Conservation (phyloP, 1,140 invertebrate species). For the Anoplolepis gracilipes region DNA sequence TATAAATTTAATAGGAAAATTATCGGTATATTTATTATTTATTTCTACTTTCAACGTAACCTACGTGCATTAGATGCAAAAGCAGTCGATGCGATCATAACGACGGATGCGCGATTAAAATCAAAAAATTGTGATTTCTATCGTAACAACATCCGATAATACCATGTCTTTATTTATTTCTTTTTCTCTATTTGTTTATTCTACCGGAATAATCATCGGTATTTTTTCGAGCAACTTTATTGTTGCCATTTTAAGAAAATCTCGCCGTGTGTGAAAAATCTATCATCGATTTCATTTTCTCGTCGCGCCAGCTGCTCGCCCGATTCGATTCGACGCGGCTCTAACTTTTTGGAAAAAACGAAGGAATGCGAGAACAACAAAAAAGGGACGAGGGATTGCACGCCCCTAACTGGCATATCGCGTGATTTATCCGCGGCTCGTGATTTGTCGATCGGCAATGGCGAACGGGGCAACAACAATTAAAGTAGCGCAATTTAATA, state of each 20-base stretch:
- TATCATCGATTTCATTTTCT: constrained; percentile 43
- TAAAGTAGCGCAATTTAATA: constrained; percentile 69
- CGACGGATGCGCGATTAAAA: neutral
- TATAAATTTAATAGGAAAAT: neutral
- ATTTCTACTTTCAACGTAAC: neutral
- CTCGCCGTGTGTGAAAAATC: constrained; percentile 8
- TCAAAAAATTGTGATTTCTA: neutral
- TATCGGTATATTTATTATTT: neutral
- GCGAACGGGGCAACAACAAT: constrained; percentile 40
- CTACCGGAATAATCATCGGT: neutral
- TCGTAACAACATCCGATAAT: neutral
- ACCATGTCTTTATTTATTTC: neutral
- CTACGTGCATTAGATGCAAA: neutral
- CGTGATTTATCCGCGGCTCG: constrained; percentile 63
- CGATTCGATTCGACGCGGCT: constrained; percentile 1
- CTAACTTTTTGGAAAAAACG: neutral
- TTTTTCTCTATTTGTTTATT: constrained; percentile 7
- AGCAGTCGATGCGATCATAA: too few species aligned
- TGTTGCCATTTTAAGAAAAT: constrained; percentile 42
- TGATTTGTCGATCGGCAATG: constrained; percentile 63
- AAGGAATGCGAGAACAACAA: constrained; percentile 25
- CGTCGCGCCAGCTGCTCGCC: constrained; percentile 22
- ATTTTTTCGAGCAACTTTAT: neutral
- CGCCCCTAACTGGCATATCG: constrained; percentile 47
- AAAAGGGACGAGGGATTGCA: constrained; percentile 24